These are phyloP conservation scores for Triplophysa yarkandensis DNA, from an alignment of 2,797 vertebrate species.

Conservation along the genomic window DNA sequence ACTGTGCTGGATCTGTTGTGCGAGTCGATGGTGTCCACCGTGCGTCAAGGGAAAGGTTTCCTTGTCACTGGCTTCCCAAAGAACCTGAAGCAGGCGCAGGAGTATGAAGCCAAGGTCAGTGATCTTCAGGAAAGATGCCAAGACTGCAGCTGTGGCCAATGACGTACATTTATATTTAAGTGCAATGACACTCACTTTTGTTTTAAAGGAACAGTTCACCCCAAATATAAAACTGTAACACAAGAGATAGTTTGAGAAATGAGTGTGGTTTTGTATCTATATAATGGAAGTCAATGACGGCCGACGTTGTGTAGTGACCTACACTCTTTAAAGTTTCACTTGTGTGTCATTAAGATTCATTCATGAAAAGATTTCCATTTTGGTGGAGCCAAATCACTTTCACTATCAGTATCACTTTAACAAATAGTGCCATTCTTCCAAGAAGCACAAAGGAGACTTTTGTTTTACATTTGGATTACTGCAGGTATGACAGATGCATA, in stretches of 20 bases:
- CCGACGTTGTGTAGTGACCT: no score
- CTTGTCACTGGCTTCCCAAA: slow-evolving; percentile 87
- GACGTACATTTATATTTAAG: neutral
- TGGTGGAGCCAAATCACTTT: no score
- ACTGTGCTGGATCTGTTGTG: slow-evolving; percentile 83
- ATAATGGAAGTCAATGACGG: no score
- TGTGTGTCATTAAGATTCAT: neutral
- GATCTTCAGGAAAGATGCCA: neutral
- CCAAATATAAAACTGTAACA: no score
- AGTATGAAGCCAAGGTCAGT: slow-evolving; percentile 85
- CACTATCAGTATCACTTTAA: no score
- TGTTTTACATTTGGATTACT: no score
- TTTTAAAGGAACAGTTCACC: no score
- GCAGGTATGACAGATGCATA: slow-evolving; percentile 3
- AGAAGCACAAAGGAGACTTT: no score
- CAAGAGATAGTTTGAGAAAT: neutral
- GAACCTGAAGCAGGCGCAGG: slow-evolving; percentile 84
- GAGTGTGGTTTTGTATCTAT: no score
- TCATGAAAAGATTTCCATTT: no score
- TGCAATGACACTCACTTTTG: neutral
- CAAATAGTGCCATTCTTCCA: no score
- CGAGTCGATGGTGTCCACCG: slow-evolving; percentile 76
- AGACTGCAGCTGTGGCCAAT: neutral
- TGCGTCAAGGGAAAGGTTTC: slow-evolving; percentile 78
- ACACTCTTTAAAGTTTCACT: no score